phyloP scores from a whole-genome alignment of 2,113 vertebrate genomes.

The Triplophysa tibetana region DNA sequence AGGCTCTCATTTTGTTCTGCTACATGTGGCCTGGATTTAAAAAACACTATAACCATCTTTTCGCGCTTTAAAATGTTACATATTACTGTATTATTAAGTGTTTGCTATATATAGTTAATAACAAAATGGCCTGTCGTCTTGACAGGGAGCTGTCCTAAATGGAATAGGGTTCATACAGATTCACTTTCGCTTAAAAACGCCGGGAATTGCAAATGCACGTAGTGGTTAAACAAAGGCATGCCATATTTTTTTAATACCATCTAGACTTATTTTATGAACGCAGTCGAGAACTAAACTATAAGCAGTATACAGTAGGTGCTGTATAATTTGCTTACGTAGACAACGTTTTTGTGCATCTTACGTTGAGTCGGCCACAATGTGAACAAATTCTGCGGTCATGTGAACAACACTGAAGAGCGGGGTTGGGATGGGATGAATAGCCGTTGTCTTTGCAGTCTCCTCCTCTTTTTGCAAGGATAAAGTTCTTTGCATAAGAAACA shows the following conservation, averaged over 20 bases:
- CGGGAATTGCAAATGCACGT: neutral
- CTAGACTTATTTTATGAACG: neutral
- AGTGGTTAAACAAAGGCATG: neutral
- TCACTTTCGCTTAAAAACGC: neutral
- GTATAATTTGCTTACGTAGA: neutral
- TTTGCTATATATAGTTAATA: neutral
- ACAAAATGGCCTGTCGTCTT: neutral
- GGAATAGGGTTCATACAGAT: neutral
- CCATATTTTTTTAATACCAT: neutral
- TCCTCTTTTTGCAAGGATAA: neutral
- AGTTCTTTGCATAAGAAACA: neutral
- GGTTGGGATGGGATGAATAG: neutral
- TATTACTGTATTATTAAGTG: neutral
- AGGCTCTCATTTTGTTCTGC: constrained; percentile 24
- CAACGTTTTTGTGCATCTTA: neutral
- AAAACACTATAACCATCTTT: neutral
- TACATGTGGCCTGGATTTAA: constrained; percentile 25
- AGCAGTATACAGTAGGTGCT: neutral
- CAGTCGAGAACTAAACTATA: neutral
- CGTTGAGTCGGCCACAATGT: neutral
- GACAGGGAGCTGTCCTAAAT: neutral
- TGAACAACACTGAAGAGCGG: neutral
- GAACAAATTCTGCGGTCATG: neutral
- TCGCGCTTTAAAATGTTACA: neutral
- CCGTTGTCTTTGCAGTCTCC: constrained; percentile 12